Base-by-base conservation (phyloP, 2,888 invertebrate genomes). In the Theodoxus fluviatilis region DNA sequence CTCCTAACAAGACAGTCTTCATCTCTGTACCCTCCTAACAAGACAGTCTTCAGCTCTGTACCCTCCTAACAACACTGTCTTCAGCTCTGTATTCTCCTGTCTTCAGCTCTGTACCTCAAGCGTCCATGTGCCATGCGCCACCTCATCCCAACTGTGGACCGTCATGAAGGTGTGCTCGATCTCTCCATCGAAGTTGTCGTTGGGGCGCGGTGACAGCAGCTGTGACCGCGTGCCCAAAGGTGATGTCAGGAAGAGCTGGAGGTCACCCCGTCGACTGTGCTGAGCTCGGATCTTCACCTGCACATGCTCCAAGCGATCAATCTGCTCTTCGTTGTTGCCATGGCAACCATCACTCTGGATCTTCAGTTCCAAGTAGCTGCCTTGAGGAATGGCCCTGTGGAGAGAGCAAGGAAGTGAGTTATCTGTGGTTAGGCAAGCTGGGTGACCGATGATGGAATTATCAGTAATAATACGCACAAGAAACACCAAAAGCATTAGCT, bases 161-260 rank as follows among this genome's bases (percentile, higher is more conserved):
- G 84, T 82, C 82, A 85, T 82, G 75, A 86, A 86, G 4, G 76
- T 78, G 70, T 84, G 85, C 67, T 83, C 75, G 47, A 85, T 80
- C 1, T 79, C 81, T 0, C 76, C 76, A 1, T 67, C 35, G 15
- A 65, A 71, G 22, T 74, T 64, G 71, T 86, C 86, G 3, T 73
- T 70, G 2, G 75, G 76, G 31, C 86, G 74, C 18, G 74, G 71
- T 0, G 78, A 76, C 38, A 86, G 74, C 69, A 86, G 73, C 31
- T 79, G 74, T 1, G 86, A 86, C 31, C 75, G 22, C 12, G 83
- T 83, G 38, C 80, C 80, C 18, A 77, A 70, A 2, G 86, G 85
- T 15, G 85, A 84, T 18, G 74, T 78, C 6, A 86, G 71, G 37
- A 74, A 67, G n/a, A 86, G 78, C 70, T 77, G 77, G 25, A 83